Base-by-base conservation (phyloP, 2,888 invertebrate species). In the Ellobium chinense region DNA sequence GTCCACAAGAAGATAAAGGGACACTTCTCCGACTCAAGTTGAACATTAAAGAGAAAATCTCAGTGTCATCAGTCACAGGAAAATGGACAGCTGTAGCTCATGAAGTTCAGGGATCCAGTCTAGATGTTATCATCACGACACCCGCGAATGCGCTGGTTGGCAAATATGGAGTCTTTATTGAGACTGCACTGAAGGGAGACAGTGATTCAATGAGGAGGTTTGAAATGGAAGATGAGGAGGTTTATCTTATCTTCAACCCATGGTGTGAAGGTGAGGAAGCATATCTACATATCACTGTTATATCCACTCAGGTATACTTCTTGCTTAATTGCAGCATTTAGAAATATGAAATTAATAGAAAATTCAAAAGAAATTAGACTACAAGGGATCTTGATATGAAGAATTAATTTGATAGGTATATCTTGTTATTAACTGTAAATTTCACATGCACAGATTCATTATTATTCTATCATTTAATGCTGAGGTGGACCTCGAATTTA, bases 221-320 rank as follows among this genome's bases (percentile, higher is more conserved):
- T 24, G 86, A 87, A 68, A 29, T 46, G 37, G 82, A 87, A 9
- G 86, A 88, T 81, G 94, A 95, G 76, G 95, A 95, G 12, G 94
- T 98, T 83, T 97, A 96, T 90, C 93, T 98, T 1, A 94, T 98
- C 9, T 98, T 97, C 91, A 98, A 98, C 94, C 96, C 98, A 0
- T 98, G 98, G 98, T 96, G 96, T 91, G 94, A 95, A 94, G 95
- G 97, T 96, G 93, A 69, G 83, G 7, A 12, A 46, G 18, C 46
- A 12, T 46, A 18, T 46, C 7, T 12, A 46, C 46, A 12, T 46
- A 46, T n/a, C n/a, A n/a, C n/a, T n/a, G n/a, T n/a, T n/a, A n/a
- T n/a, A n/a, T n/a, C n/a, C n/a, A n/a, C n/a, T n/a, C n/a, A n/a
- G n/a, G n/a, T n/a, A n/a, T n/a, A n/a, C n/a, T n/a, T n/a, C n/a